Evolutionary conservation across 2,113 vertebrate species (phyloP), one percentile per base, ranked within the genome.

Genomic region (Zosterops lateralis): DNA sequence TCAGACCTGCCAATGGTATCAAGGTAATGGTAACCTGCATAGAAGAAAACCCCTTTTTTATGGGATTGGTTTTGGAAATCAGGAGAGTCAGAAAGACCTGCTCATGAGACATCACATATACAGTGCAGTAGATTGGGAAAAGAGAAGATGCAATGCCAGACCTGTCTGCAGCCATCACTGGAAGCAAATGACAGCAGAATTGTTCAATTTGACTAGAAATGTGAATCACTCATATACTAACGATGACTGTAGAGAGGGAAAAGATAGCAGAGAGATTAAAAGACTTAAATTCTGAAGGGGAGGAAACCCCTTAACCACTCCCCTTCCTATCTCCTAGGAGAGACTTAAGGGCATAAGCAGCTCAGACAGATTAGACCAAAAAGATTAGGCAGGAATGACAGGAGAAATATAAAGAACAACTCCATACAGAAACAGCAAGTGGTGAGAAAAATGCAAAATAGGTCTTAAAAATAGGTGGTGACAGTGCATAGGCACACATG

Each of bases 311-410:
- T 47, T 56, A 60, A 78, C 2, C 9, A 60, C 50, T 73, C 61
- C 62, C 31, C 2, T 87, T 57, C 40, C 54, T 38, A 0, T 82
- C 64, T 85, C 11, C 32, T 51, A 17, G 71, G 50, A 70, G 82
- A 76, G 64, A 83, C 71, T 70, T 25, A 70, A 92, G 92, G 79
- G 68, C 42, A 24, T 93, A 56, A 85, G 67, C 67, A 76, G 78
- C 74, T 92, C 75, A 79, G 88, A 83, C 90, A 70, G 91, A 77
- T 94, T 77, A 96, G 71, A 89, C 58, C 78, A 62, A 51, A 85
- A 74, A 88, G 62, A 87, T 90, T 67, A 79, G 67, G 61, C 47
- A 81, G 54, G 61, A 70, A 75, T 66, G 67, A 88, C 61, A 77
- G 50, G 19, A 72, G 83, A 90, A 93, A 53, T 81, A 76, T 40